phyloP scores from a whole-genome alignment of 2,797 vertebrate species.

The Sebastes minor region DNA sequence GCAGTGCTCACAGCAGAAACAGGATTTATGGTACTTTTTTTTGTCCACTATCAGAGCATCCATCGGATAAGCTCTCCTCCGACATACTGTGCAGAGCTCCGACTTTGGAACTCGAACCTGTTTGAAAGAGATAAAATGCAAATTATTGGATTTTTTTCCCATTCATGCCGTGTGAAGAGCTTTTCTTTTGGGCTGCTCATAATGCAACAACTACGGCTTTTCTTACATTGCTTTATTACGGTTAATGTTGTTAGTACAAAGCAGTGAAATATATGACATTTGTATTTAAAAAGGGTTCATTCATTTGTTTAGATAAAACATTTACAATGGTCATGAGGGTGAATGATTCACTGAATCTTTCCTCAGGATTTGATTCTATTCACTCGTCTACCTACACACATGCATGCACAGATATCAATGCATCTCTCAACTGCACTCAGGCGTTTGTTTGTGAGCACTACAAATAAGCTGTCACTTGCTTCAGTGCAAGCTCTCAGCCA shows the following conservation, averaged over 20 bases:
- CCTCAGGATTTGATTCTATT: background rate
- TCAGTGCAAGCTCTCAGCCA: background rate
- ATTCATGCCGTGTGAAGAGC: background rate
- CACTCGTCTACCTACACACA: background rate
- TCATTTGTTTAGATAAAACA: background rate
- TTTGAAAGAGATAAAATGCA: slow-evolving; percentile 69
- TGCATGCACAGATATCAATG: background rate
- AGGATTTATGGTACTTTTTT: slow-evolving; percentile 97
- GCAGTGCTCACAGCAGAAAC: slow-evolving; percentile 96
- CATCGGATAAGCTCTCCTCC: slow-evolving; percentile 96
- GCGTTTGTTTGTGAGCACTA: background rate
- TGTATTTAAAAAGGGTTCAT: slow-evolving; percentile 11
- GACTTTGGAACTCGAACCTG: slow-evolving; percentile 90
- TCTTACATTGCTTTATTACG: background rate
- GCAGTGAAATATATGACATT: background rate
- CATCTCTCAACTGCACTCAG: background rate
- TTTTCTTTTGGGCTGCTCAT: background rate
- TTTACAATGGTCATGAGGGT: background rate
- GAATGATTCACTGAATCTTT: background rate
- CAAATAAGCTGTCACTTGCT: background rate
- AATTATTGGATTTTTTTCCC: background rate
- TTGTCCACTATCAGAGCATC: slow-evolving; percentile 93
- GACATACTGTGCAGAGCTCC: slow-evolving; percentile 90
- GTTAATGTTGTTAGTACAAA: background rate
- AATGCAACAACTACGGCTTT: slow-evolving; percentile 2